phyloP scores from a whole-genome alignment of 2,113 vertebrate species.

The Saiga tatarica region DNA sequence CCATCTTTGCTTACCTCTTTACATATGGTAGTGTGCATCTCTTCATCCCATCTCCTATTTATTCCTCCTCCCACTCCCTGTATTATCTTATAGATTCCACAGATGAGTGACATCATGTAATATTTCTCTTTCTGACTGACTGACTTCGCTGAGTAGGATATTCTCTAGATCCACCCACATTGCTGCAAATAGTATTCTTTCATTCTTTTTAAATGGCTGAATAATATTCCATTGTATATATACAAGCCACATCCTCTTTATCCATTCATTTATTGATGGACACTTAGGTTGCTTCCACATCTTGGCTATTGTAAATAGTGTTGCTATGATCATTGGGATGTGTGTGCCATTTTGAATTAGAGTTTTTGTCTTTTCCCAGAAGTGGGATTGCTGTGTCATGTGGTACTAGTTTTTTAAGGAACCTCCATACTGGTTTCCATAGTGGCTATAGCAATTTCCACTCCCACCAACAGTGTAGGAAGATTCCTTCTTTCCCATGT shows the following conservation, averaged over 20 bases:
- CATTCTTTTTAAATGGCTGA: not conserved
- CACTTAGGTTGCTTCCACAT: not conserved
- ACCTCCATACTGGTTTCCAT: not conserved
- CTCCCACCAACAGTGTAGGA: not conserved
- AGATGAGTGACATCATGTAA: not conserved
- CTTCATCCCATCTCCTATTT: not conserved
- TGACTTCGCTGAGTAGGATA: not conserved
- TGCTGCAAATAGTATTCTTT: not conserved
- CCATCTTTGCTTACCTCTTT: not conserved
- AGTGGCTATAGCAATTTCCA: not conserved
- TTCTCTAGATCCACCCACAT: not conserved
- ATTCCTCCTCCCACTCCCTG: not conserved
- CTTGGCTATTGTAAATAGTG: not conserved
- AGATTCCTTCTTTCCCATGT: not conserved
- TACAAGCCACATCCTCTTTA: not conserved
- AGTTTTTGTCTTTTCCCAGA: not conserved
- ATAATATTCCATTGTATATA: not conserved
- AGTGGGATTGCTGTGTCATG: not conserved
- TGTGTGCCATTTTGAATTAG: not conserved
- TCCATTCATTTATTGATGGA: not conserved
- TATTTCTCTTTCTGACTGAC: not conserved
- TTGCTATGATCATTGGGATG: too few species aligned
- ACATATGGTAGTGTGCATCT: not conserved
- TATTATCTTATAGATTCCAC: not conserved
- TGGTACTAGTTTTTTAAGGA: not conserved